Conservation (phyloP, 2,888 invertebrate species). For the Hoplodrina ambigua region DNA sequence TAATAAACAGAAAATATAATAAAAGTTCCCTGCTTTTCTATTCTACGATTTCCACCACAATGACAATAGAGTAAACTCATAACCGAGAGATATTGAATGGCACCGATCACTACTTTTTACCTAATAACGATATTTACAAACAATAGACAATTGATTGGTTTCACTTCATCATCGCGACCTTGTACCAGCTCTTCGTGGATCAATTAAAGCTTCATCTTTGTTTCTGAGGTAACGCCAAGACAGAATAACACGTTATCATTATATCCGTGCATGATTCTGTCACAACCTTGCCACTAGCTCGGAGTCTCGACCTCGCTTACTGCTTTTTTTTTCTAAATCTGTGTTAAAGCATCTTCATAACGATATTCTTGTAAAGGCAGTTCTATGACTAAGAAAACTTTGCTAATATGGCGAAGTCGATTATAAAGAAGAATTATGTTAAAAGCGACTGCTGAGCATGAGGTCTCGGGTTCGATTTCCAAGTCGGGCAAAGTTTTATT, state of each 20-base stretch:
- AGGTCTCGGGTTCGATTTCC: too few species aligned
- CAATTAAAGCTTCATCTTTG: constrained; percentile 12
- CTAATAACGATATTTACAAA: background rate
- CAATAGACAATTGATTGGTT: constrained; percentile 7
- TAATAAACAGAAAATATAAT: too few species aligned
- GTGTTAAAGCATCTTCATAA: background rate
- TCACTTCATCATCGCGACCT: constrained; percentile 4
- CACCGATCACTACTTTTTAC: background rate
- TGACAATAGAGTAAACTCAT: too few species aligned
- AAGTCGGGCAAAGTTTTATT: too few species aligned
- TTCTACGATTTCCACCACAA: background rate
- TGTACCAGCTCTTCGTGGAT: background rate
- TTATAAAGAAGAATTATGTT: background rate
- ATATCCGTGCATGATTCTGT: constrained; percentile 1
- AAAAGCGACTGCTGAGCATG: too few species aligned
- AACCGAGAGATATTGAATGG: too few species aligned
- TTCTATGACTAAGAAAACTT: background rate
- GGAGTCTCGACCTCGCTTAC: constrained; percentile 19
- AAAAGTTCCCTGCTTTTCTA: background rate
- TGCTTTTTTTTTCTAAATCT: constrained; percentile 9
- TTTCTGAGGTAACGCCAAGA: constrained; percentile 7
- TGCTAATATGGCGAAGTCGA: background rate
- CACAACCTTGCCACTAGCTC: constrained; percentile 5
- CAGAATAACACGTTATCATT: constrained; percentile 8
- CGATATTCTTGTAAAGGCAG: background rate